phyloP scores from a whole-genome alignment of 1,140 invertebrate genomes.

The Drosophila oshimai region DNA sequence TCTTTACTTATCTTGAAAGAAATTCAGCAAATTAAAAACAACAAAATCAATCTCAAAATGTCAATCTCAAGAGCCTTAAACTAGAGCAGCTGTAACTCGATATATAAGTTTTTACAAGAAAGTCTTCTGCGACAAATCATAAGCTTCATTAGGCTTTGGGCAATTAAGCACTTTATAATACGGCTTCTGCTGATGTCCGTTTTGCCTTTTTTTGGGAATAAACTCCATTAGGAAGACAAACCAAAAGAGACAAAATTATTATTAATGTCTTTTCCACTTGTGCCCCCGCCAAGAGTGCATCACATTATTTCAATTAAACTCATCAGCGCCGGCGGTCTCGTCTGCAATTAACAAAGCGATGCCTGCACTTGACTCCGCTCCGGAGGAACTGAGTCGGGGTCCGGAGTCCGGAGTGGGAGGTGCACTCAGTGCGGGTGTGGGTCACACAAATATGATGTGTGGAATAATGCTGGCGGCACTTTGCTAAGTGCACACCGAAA shows the following conservation, averaged over 20 bases:
- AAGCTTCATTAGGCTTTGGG: slow-evolving; percentile 55
- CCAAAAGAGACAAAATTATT: slow-evolving; percentile 57
- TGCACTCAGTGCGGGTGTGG: slow-evolving; percentile 42
- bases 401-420: neutral
- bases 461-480: slow-evolving; percentile 69
- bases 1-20: neutral
- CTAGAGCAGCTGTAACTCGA: slow-evolving; percentile 16
- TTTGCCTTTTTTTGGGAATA: slow-evolving; percentile 13
- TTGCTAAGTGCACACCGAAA: slow-evolving; percentile 44
- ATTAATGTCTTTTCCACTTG: slow-evolving; percentile 62
- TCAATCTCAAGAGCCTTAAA: slow-evolving; percentile 10
- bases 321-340: slow-evolving; percentile 63
- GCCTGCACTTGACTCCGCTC: slow-evolving; percentile 60
- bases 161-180: slow-evolving; percentile 66
- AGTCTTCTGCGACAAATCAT: slow-evolving; percentile 56
- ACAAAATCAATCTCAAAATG: slow-evolving; percentile 9
- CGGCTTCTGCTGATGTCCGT: slow-evolving; percentile 12
- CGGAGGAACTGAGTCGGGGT: neutral
- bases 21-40: too few species aligned
- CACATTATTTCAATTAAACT: slow-evolving; percentile 80
- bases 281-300: slow-evolving; percentile 45
- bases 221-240: slow-evolving; percentile 61
- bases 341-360: slow-evolving; percentile 64
- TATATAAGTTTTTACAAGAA: neutral
- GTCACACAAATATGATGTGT: slow-evolving; percentile 65